Percentiles rank a stretch among this genome's conserved stretches.
Evolutionary conservation across 2,888 invertebrate genomes (phyloP).

Genomic region (Rugalucina vietnamica): DNA sequence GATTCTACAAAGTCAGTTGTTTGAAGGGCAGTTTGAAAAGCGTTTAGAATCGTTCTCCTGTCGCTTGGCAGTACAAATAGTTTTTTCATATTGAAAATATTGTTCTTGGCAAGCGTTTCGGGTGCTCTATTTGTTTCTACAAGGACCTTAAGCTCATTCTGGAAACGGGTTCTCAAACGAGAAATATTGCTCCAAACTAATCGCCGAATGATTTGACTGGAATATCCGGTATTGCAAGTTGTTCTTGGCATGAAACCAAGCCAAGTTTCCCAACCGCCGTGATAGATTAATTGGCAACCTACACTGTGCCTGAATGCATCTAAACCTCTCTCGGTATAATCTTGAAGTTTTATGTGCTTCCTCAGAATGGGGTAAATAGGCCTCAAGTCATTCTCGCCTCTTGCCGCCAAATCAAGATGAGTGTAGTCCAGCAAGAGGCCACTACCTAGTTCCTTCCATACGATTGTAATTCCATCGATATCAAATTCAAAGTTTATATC

Average conservation of each 20-base stretch:
- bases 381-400: too few species aligned
- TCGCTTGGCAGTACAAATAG: constrained; percentile 4
- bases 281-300: constrained; percentile 17
- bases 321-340: background rate
- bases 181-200: background rate
- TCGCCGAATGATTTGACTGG: background rate
- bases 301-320: background rate
- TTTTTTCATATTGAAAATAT: background rate
- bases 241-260: constrained; percentile 5
- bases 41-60: background rate
- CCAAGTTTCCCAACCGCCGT: constrained; percentile 15
- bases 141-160: background rate
- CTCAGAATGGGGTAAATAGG: background rate
- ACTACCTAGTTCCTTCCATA: constrained; percentile 19
- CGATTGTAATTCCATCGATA: constrained; percentile 30
- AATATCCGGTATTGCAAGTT: background rate
- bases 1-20: background rate
- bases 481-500: constrained; percentile 24
- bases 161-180: background rate
- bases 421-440: background rate
- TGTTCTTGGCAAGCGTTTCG: constrained; percentile 3
- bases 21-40: constrained; percentile 10
- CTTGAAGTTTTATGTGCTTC: constrained; percentile 8
- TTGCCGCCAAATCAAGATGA: background rate
- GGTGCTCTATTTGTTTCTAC: background rate